Base-by-base conservation (phyloP, 2,113 vertebrate genomes). In the Zapus hudsonius region DNA sequence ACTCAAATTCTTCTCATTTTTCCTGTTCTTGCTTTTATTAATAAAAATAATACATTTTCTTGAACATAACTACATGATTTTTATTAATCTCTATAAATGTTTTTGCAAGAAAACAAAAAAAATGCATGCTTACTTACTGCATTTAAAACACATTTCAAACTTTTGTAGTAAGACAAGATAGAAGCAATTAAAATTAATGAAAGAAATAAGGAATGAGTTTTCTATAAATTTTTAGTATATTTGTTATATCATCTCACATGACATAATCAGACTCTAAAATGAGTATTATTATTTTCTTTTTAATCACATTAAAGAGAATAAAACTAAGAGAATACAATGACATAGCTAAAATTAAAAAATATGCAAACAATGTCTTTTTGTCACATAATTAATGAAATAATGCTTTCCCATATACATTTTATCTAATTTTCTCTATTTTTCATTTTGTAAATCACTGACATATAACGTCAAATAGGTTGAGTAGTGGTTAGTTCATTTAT, bases 131-230 rank as follows among this genome's bases (percentile, higher is more conserved):
- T n/a, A n/a, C n/a, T n/a, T n/a, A n/a, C n/a, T n/a, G n/a, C n/a
- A n/a, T 95, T 84, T 27, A 73, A 59, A 76, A 64, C 3, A 7
- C 2, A 86, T 17, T 47, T 72, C 2, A 80, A 89, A 78, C 31
- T 76, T 86, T 81, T 83, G 9, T 44, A 70, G 3, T 64, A 59
- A 83, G 20, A 84, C 2, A 70, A 80, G 1, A 8, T 33, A 38
- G 52, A 61, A 80, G 19, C 33, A 90, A 85, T 63, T 67, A 67
- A 87, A 93, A 36, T 44, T 22, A 72, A 57, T 80, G 93, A 63
- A 74, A 87, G 57, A 40, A 90, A 64, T 72, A 88, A 80, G 12
- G 19, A 74, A 57, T 78, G 86, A 44, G 4, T 38, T 5, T 83
- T 81, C 38, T 31, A 57, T 47, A 67, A 55, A n/a, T n/a, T 31